These are phyloP conservation scores for Bovichtus diacanthus DNA, from an alignment of 2,797 vertebrate genomes.

Conservation along the genomic window DNA sequence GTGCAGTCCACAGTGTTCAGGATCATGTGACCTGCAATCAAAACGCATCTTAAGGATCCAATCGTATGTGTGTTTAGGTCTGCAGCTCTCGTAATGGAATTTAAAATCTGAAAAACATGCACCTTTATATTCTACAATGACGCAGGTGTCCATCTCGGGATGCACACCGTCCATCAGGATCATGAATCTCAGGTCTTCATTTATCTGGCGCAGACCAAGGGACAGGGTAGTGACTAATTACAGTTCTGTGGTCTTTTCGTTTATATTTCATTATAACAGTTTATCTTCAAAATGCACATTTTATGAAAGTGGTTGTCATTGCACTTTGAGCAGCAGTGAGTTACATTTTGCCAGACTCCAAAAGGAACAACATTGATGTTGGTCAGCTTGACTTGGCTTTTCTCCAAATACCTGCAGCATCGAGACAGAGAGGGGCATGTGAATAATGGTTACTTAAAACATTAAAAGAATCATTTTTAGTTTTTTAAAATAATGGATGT, in stretches of 20 bases:
- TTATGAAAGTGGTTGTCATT: neutral
- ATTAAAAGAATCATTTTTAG: neutral
- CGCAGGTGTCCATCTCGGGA: constrained; percentile 90
- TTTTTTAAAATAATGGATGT: neutral
- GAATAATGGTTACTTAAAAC: neutral
- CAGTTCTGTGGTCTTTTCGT: neutral
- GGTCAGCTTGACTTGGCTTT: constrained; percentile 83
- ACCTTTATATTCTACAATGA: constrained; percentile 91
- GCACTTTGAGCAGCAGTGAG: neutral
- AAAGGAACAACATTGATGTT: constrained; percentile 86
- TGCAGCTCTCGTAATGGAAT: neutral
- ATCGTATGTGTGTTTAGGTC: neutral
- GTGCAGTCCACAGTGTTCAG: constrained; percentile 90
- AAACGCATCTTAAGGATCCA: neutral
- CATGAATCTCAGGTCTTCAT: constrained; percentile 86
- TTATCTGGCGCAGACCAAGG: constrained; percentile 70
- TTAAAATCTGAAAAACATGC: neutral
- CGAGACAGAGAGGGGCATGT: neutral
- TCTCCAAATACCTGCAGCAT: constrained; percentile 68
- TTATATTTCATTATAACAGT: neutral
- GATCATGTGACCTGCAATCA: constrained; percentile 84
- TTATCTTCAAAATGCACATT: neutral
- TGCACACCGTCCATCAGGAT: constrained; percentile 89
- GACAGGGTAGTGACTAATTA: neutral
- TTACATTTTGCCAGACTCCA: constrained; percentile 87